Conservation (phyloP, 2,888 invertebrate species). For the Hirtodrosophila confusa region DNA sequence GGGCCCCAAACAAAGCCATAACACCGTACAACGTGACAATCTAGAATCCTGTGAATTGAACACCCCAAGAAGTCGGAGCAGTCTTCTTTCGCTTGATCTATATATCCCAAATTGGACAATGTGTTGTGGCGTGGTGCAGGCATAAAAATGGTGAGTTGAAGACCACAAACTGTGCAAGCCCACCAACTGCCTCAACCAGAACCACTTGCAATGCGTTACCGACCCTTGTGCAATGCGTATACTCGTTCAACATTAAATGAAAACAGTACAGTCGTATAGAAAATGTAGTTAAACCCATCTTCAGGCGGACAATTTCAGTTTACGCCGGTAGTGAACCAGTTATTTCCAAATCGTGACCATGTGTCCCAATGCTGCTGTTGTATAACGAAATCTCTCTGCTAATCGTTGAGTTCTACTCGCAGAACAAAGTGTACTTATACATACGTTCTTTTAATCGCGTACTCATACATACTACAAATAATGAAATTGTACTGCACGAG, state of each 20-base stretch:
- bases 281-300: conserved; percentile 1
- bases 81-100: not conserved
- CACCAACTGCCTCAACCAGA: conserved; percentile 23
- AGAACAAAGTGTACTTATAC: conserved; percentile 41
- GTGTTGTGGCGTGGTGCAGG: conserved; percentile 57
- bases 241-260: not conserved
- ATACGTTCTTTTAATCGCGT: conserved; percentile 1
- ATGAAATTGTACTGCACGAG: not conserved
- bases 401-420: conserved; percentile 35
- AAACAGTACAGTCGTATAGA: not conserved
- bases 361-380: conserved; percentile 57
- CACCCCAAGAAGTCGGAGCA: not conserved
- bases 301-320: conserved; percentile 55
- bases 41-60: conserved; percentile 6
- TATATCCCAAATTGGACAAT: conserved; percentile 49
- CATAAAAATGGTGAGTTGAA: conserved; percentile 68
- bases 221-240: not conserved
- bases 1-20: not conserved
- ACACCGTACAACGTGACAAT: not conserved
- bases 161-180: conserved; percentile 7
- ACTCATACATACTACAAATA: conserved; percentile 1
- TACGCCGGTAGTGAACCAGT: conserved; percentile 66
- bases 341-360: conserved; percentile 62
- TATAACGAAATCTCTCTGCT: conserved; percentile 54
- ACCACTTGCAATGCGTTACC: conserved; percentile 63